These are phyloP conservation scores for Terrapene triunguis DNA, from an alignment of 2,113 vertebrate species.

Conservation along the genomic window DNA sequence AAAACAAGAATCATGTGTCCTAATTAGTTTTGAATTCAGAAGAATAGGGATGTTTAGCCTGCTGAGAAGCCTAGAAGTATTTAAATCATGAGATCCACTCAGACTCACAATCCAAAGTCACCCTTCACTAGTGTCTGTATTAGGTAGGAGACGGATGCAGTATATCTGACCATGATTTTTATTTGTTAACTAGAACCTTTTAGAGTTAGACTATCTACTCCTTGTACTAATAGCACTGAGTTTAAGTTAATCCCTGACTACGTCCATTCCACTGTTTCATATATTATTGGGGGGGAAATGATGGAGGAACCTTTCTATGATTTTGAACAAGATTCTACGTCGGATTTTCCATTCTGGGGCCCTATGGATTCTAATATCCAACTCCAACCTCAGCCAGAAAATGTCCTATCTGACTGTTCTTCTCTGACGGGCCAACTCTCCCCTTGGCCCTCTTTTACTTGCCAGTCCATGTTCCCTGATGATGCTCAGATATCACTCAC, in stretches of 20 bases:
- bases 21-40: slow-evolving; percentile 73
- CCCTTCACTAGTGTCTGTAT: neutral
- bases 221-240: neutral
- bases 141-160: neutral
- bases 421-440: slow-evolving; percentile 55
- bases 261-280: neutral
- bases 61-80: slow-evolving; percentile 72
- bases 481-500: slow-evolving; percentile 71
- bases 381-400: slow-evolving; percentile 75
- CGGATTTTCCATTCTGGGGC: slow-evolving; percentile 81
- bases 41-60: slow-evolving; percentile 68
- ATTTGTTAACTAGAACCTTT: too few species aligned
- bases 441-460: slow-evolving; percentile 65
- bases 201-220: neutral
- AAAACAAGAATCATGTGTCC: slow-evolving; percentile 38
- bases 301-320: slow-evolving; percentile 81
- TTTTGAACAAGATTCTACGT: slow-evolving; percentile 73
- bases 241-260: neutral
- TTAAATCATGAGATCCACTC: slow-evolving; percentile 56
- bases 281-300: rapidly evolving
- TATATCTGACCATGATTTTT: neutral
- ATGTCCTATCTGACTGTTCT: slow-evolving; percentile 72
- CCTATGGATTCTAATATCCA: slow-evolving; percentile 65
- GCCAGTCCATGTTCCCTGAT: slow-evolving; percentile 74
- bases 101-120: neutral